A percentile compares a stretch with the other conserved stretches of the same genome.
phyloP scores from a whole-genome alignment of 2,113 vertebrate genomes.

The Phasianus colchicus region DNA sequence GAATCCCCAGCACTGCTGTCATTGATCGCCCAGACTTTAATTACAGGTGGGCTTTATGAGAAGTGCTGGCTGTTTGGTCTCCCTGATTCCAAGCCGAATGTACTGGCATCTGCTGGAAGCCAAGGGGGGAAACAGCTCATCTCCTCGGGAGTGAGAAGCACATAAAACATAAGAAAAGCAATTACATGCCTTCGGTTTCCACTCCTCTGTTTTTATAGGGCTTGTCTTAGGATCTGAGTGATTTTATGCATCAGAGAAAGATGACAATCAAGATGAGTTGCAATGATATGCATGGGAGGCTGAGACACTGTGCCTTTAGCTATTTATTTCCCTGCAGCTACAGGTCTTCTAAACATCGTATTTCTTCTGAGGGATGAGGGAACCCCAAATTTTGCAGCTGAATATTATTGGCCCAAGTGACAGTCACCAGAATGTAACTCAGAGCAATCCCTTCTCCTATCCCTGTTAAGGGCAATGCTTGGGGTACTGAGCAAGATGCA shows the following conservation, averaged over 20 bases:
- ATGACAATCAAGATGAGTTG: conserved; percentile 11
- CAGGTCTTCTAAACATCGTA: neutral
- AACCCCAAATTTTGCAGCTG: neutral
- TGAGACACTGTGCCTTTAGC: neutral
- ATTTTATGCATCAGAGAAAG: conserved; percentile 23
- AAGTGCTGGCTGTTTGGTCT: neutral
- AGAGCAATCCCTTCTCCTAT: neutral
- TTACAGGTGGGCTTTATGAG: conserved; percentile 19
- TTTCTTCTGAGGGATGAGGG: neutral
- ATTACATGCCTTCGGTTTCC: conserved; percentile 58
- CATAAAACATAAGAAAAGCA: conserved; percentile 57
- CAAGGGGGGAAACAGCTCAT: neutral
- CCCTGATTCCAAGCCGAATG: neutral
- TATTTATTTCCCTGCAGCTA: neutral
- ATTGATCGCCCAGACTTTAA: neutral
- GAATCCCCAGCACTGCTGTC: neutral
- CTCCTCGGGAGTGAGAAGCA: conserved; percentile 11
- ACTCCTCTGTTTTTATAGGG: conserved; percentile 35
- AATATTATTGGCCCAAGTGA: neutral
- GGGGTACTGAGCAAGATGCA: fast-evolving
- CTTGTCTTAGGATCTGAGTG: conserved; percentile 31
- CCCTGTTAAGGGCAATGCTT: neutral
- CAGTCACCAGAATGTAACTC: neutral
- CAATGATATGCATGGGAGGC: neutral
- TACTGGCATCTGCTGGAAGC: neutral